Percentiles rank a stretch among this genome's conserved stretches.
Evolutionary conservation across 2,113 vertebrate species (phyloP).

Genomic region (Nothocercus julius): DNA sequence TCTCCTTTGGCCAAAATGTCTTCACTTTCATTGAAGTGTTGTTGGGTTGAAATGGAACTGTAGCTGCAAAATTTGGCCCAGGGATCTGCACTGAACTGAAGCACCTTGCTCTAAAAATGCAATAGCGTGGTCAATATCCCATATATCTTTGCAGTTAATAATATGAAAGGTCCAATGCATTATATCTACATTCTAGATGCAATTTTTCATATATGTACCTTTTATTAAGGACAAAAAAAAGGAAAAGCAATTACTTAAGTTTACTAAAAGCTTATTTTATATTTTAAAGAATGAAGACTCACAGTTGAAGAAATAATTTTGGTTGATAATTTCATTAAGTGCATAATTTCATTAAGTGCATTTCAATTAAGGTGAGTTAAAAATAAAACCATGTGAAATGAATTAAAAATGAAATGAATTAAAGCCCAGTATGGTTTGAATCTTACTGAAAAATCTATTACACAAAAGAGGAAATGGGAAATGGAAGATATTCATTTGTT

Average conservation of each 20-base stretch:
- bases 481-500: neutral
- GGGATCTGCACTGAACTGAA: neutral
- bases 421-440: conserved; percentile 13
- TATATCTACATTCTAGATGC: neutral
- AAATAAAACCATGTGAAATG: conserved; percentile 49
- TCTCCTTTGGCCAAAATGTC: neutral
- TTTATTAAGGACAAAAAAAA: neutral
- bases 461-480: neutral
- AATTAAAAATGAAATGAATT: conserved; percentile 57
- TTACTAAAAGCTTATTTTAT: conserved; percentile 33
- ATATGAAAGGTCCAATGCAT: neutral
- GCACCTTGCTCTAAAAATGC: neutral
- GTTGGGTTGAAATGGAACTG: neutral
- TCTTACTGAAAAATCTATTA: conserved; percentile 29
- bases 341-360: neutral
- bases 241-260: neutral
- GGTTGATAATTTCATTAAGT: conserved; percentile 41
- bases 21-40: neutral
- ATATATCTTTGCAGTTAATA: neutral
- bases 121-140: neutral
- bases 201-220: neutral
- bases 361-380: conserved; percentile 61
- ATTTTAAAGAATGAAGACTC: conserved; percentile 24
- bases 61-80: neutral
- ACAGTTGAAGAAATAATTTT: conserved; percentile 55